These are phyloP conservation scores for Frieseomelitta varia DNA, from an alignment of 1,140 invertebrate species.

Conservation along the genomic window DNA sequence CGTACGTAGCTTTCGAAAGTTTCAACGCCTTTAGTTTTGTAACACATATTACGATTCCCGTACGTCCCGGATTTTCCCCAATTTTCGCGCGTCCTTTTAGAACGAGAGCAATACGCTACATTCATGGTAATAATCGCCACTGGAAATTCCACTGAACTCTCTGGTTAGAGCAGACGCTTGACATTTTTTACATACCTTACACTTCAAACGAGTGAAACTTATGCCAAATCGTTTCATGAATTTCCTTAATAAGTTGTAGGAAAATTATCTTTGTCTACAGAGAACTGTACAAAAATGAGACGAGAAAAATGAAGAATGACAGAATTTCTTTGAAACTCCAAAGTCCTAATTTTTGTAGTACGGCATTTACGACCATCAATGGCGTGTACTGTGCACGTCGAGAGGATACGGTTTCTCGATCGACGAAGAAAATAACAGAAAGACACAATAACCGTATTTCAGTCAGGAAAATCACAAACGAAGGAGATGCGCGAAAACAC, in stretches of 20 bases:
- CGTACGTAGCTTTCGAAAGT: conserved; percentile 77
- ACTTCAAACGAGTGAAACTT: not conserved
- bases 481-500: conserved; percentile 53
- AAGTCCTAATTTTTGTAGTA: conserved; percentile 1
- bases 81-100: conserved; percentile 56
- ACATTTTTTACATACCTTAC: not conserved
- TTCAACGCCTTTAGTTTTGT: conserved; percentile 79
- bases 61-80: conserved; percentile 53
- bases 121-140: conserved; percentile 44
- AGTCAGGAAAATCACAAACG: not conserved
- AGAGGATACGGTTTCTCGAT: conserved; percentile 22
- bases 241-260: not conserved
- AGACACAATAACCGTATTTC: conserved; percentile 13
- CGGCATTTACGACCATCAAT: conserved; percentile 44
- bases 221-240: not conserved
- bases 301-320: not conserved
- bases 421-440: not conserved
- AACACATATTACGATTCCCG: conserved; percentile 53
- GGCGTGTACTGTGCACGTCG: conserved; percentile 47
- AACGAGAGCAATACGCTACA: conserved; percentile 31
- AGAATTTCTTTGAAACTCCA: not conserved
- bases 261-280: not conserved
- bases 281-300: not conserved
- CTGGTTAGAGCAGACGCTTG: not conserved
- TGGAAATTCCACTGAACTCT: not conserved